phyloP scores from a whole-genome alignment of 1,140 invertebrate genomes.

The Bombus turneri region DNA sequence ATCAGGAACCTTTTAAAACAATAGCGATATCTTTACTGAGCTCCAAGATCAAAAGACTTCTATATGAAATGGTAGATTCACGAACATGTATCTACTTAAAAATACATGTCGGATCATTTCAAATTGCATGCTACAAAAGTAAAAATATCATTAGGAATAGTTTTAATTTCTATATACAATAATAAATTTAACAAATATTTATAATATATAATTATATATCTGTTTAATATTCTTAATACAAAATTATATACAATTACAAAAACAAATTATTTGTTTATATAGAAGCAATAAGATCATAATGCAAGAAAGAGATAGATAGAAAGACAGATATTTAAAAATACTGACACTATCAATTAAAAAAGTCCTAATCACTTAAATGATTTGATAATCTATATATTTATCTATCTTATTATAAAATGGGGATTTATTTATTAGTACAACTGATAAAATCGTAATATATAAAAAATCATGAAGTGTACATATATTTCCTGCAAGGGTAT shows the following conservation, averaged over 20 bases:
- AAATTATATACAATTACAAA: background rate
- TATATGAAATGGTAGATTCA: background rate
- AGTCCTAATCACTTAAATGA: background rate
- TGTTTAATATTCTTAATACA: background rate
- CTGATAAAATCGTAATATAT: background rate
- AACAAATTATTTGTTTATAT: background rate
- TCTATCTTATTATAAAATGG: background rate
- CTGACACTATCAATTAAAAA: background rate
- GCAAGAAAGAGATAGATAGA: background rate
- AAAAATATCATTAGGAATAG: background rate
- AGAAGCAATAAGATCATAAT: background rate
- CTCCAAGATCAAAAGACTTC: conserved; percentile 14
- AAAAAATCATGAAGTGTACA: background rate
- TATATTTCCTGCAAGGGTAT: background rate
- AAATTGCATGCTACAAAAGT: background rate
- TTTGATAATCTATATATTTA: conserved; percentile 23
- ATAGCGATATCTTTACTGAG: conserved; percentile 15
- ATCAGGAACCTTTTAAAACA: conserved; percentile 16
- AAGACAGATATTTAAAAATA: background rate
- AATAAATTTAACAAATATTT: background rate
- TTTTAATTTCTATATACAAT: background rate
- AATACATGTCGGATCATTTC: background rate
- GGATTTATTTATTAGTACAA: background rate
- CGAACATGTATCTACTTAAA: background rate
- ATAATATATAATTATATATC: background rate